Base-by-base conservation (phyloP, 2,113 vertebrate species). In the Tyrannus savana region DNA sequence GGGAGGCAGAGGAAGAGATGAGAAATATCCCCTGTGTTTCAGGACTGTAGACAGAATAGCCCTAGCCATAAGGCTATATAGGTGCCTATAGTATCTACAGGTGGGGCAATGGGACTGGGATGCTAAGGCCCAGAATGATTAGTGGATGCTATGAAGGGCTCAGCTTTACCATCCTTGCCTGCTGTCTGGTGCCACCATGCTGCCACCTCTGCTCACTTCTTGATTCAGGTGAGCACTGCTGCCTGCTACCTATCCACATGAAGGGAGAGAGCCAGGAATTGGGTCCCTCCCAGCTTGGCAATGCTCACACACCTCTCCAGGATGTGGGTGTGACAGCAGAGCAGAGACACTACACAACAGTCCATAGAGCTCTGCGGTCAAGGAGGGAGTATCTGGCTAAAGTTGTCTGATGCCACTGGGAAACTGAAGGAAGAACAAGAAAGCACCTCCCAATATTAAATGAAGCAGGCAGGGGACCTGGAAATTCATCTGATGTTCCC, bases 331-430 rank as follows among this genome's bases (percentile, higher is more conserved):
- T n/a, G 31, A 63, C 17, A 84, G 62, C 39, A 91, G 22, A 86
- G 47, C 8, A 23, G 25, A 63, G 12, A 21, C 15, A 4, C 44
- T 19, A 7, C 44, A 14, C 30, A 76, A 12, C 39, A 60, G 9
- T 14, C 42, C 44, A 24, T 1, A 52, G 27, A 6, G 0, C 7
- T 47, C 50, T 67, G 35, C 0, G 0, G 35, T 28, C 13, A 21
- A 59, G n/a, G 23, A 84, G 9, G 0, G 9, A 2, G 4, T 18
- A 8, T 37, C 44, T 52, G 30, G 14, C 35, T 19, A 30, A 80
- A 53, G 23, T 19, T 58, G 4, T 46, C 35, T 0, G 0, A 49
- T 81, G 53, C 9, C 39, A 44, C 9, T 2, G 15, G 9, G 8
- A 81, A 91, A 58, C 7, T 33, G n/a, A 76, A 87, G 12, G 14